Evolutionary conservation across 2,797 vertebrate genomes (phyloP), one percentile per base, ranked within the genome.

Genomic region (Catharus ustulatus): DNA sequence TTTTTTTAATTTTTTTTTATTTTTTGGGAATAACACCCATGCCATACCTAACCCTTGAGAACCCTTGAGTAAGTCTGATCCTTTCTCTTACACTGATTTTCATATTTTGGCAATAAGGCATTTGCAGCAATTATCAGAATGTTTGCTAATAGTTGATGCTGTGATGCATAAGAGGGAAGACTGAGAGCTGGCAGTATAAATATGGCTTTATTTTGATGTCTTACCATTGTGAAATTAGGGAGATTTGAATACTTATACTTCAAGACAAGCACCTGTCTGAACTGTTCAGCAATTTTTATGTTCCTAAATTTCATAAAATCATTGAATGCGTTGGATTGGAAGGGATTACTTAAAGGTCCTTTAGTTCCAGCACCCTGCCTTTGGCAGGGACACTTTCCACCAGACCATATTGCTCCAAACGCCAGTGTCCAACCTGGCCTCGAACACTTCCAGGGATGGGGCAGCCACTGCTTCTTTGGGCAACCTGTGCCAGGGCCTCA

Each of bases 31-130:
- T 38, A 38, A 11, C 36, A 38, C 36, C 36, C 36, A 95, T 98
- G 95, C 99, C 98, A 8, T 98, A 99, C 84, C 75, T 98, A n/a
- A n/a, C n/a, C n/a, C n/a, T n/a, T n/a, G n/a, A n/a, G n/a, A 62
- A 82, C 92, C 74, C 98, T 99, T 95, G 98, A 98, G 99, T 99
- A 96, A 99, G 98, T 98, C 61, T 49, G 34, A 77, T 74, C 6
- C 26, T 55, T 82, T 89, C 82, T 38, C 36, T 77, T 73, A 9
- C 38, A 15, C 19, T 0, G 3, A 13, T 59, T 73, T 89, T 61
- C 58, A 24, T 80, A 17, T 43, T 79, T 69, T 34, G 21, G 34
- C 38, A 77, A 32, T 34, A 71, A 72, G 24, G 23, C 74, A 61
- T 72, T 73, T 57, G n/a, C 54, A 77, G 59, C 38, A 67, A 7